Evolutionary conservation across 2,797 vertebrate species (phyloP).

Genomic region (Rallus crepitans): DNA sequence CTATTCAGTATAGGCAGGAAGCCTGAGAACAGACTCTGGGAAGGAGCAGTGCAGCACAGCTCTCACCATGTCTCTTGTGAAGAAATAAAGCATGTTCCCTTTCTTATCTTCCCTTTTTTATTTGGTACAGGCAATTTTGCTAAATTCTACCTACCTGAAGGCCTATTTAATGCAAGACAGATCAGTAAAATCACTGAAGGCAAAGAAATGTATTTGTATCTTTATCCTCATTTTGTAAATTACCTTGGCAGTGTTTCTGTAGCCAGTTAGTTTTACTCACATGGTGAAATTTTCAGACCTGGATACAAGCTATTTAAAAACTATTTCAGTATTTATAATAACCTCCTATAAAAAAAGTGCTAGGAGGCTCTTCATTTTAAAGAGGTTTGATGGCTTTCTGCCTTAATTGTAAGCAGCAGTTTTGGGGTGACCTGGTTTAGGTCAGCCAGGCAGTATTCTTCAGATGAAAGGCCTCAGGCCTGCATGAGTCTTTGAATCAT

Average conservation of each 20-base stretch:
- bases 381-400: not conserved
- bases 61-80: not conserved
- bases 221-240: not conserved
- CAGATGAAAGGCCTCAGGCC: not conserved
- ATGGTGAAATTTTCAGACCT: not conserved
- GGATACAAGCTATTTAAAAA: not conserved
- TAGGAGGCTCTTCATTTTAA: not conserved
- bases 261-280: not conserved
- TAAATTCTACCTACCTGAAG: not conserved
- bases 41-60: not conserved
- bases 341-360: not conserved
- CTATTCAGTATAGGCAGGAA: not conserved
- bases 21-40: not conserved
- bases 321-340: not conserved
- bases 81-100: not conserved
- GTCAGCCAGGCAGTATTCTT: not conserved
- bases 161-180: not conserved
- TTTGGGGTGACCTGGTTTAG: not conserved
- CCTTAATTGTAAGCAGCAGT: not conserved
- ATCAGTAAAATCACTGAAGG: not conserved
- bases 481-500: accelerated
- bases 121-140: not conserved
- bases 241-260: not conserved
- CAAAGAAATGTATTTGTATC: not conserved
- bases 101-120: not conserved